These are phyloP conservation scores for Tenualosa thibaudeaui DNA, from an alignment of 2,797 vertebrate species.

Conservation along the genomic window DNA sequence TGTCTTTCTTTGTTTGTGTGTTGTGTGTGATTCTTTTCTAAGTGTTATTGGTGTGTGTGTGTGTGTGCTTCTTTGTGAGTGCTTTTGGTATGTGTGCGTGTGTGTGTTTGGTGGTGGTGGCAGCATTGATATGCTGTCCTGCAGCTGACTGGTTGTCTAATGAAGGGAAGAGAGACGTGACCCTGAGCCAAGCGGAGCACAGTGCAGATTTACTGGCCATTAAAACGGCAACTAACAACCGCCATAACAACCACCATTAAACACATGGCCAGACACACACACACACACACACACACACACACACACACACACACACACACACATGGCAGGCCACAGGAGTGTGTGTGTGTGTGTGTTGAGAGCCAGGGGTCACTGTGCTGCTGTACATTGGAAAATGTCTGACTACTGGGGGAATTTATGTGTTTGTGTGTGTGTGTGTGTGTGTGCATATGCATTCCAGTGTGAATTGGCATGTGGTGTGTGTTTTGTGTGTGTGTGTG, in stretches of 20 bases:
- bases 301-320: too few species aligned
- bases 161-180: constrained; percentile 52
- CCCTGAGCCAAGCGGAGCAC: constrained; percentile 31
- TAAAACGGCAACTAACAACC: constrained; percentile 41
- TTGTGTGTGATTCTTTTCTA: neutral
- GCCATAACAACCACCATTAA: constrained; percentile 27
- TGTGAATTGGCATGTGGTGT: neutral
- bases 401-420: too few species aligned
- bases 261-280: neutral
- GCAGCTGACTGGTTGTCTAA: constrained; percentile 42
- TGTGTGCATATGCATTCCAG: neutral
- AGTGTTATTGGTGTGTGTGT: neutral
- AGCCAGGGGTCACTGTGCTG: neutral
- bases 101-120: neutral
- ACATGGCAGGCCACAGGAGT: neutral
- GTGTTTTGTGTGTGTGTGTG: neutral
- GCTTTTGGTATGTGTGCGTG: constrained; percentile 36
- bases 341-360: neutral
- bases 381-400: neutral
- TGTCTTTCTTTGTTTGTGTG: neutral
- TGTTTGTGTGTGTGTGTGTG: neutral
- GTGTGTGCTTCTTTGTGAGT: neutral
- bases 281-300: too few species aligned
- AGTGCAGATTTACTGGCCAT: constrained; percentile 47
- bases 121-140: constrained; percentile 46